Evolutionary conservation across 2,797 vertebrate genomes (phyloP), one percentile per base, ranked within the genome.

Genomic region (Clarias laeviceps): DNA sequence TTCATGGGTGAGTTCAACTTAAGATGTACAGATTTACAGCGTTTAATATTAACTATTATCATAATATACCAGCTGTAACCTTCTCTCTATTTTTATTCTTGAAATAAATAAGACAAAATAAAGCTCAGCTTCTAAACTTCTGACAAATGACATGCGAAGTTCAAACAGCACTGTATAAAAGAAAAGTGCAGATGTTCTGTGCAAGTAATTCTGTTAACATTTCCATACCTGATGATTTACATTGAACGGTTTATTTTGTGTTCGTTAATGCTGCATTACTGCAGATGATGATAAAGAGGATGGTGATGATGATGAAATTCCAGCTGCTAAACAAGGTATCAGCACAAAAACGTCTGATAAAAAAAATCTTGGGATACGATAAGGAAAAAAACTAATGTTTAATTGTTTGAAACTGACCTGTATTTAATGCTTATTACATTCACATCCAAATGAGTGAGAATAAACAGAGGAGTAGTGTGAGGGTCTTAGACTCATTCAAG

Each of bases 1-100:
- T 95, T 96, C 84, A 93, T 94, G 80, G 96, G 97, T 97, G 91
- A 91, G 94, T 17, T 17, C 27, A 9, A 14, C 4, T 59, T 12
- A 22, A 12, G 18, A 29, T 56, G 7, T 54, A 50, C 14, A 27
- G 14, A 54, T 4, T 66, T 32, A 29, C 0, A 4, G 27, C 2
- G 61, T 73, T 73, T 22, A 37, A 18, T 18, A 34, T 24, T 5
- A 70, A 40, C 20, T 12, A 11, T 70, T 70, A 70, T 9, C 22
- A 2, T 70, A 70, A 12, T 12, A 37, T 22, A 24, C 34, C 68
- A 37, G 34, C 9, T 66, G 0, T 66, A 32, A 66, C 29, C 2
- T 32, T 57, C 17, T 0, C 18, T 57, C 27, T 45, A 57, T 4
- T n/a, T 6, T 5, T 3, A 24, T 12, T 9, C 22, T 72, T 24